A percentile compares a stretch with the other conserved stretches of the same genome.
phyloP scores from a whole-genome alignment of 2,113 vertebrate genomes.

The Gorsachius goisagi region DNA sequence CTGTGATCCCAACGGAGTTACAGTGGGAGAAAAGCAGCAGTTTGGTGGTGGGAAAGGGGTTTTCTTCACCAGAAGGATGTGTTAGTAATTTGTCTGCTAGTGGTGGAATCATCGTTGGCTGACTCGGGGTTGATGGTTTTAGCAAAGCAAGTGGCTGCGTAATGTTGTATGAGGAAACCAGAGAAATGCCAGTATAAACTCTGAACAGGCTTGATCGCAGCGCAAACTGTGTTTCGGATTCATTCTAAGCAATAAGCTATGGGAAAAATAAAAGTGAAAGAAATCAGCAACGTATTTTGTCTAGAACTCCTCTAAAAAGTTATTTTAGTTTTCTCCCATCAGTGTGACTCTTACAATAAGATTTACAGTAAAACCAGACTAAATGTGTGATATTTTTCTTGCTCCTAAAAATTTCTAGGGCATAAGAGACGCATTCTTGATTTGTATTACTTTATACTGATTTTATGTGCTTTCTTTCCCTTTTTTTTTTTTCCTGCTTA shows the following conservation, averaged over 20 bases:
- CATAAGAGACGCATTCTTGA: background rate
- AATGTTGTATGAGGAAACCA: background rate
- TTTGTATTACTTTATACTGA: background rate
- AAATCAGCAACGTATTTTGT: background rate
- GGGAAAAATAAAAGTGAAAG: slow-evolving; percentile 58
- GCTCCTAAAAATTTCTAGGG: background rate
- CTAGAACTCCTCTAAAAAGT: background rate
- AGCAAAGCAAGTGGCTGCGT: background rate
- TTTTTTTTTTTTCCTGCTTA: background rate
- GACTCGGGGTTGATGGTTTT: background rate
- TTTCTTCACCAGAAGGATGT: background rate
- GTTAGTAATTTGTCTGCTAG: background rate
- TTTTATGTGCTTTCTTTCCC: background rate
- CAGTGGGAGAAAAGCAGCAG: background rate
- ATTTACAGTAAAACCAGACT: background rate
- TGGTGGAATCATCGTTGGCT: background rate
- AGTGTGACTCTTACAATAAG: rapidly evolving
- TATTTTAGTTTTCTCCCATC: background rate
- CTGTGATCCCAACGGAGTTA: background rate
- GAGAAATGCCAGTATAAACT: background rate
- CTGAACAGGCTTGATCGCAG: background rate
- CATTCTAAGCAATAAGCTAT: background rate
- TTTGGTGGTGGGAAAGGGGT: background rate
- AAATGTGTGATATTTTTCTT: background rate
- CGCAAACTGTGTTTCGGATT: background rate